Evolutionary conservation across 2,797 vertebrate species (phyloP), one percentile per base, ranked within the genome.

Genomic region (Melanotaenia pygmaea): DNA sequence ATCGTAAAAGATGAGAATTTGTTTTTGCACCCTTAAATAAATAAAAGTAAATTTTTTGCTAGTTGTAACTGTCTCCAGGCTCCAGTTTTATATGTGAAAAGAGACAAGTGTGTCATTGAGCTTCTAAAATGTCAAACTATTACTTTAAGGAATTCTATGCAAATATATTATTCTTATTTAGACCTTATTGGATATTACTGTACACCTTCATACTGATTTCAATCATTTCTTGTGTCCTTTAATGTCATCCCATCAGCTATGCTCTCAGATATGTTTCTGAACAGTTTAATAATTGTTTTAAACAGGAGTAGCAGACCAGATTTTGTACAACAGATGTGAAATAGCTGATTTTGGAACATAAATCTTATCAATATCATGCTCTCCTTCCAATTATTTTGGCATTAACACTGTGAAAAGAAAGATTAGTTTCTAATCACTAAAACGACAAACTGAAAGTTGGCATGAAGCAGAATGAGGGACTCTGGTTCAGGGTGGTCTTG

Each of bases 391-490:
- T 40, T 62, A 67, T 30, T 38, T 20, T n/a, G 40, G 47, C 67
- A 53, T 75, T 54, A 28, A 16, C 40, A 38, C 28, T 20, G 1
- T 63, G 20, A 14, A 66, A 45, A 38, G 16, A 59, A 58, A 40
- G 35, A 43, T 16, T 54, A 30, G 70, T 54, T 22, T 67, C 28
- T 59, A 35, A 67, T 63, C 59, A 40, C 64, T 66, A 56, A 60
- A 34, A 50, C 63, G 65, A 65, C 59, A 50, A 50, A 50, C 20
- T n/a, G 45, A 50, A 50, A 50, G 45, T 9, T 16, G 40, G 13
- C 40, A 43, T 43, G 40, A 12, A 43, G 40, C 40, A 16, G 14
- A 18, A 43, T 43, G 18, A 45, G 18, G 6, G 43, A 18, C 5
- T 14, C 16, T 20, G 1, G 16, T 18, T 16, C 13, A 43, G 40